Base-by-base conservation (phyloP, 2,113 vertebrate genomes). In the Prinia subflava region DNA sequence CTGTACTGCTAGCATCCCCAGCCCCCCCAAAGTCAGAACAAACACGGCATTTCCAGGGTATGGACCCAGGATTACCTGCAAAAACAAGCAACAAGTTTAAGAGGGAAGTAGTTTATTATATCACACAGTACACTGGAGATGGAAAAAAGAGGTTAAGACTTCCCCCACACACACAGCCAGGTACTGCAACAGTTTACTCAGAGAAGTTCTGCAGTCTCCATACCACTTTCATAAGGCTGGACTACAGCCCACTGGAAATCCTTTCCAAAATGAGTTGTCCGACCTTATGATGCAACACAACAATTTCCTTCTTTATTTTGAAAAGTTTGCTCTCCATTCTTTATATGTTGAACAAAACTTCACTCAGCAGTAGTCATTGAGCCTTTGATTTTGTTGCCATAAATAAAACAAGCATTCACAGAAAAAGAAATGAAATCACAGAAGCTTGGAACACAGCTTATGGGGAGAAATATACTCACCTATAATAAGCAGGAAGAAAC, bases 401-500 rank as follows among this genome's bases (percentile, higher is more conserved):
- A 79, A 87, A 55, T 59, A 85, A 91, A 86, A 37, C 11, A 77
- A 70, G 12, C 24, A 68, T 44, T 60, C 64, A 44, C 41, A 94
- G 71, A 64, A 63, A 82, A 67, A 2, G 15, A 46, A 87, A 82
- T 27, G 2, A 75, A 90, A 83, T 83, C 53, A 88, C 49, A 64
- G 47, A 80, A 73, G 2, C 7, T 4, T 83, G 24, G 68, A 74
- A 64, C 46, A 82, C 13, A 78, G 52, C 30, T 75, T 74, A 37
- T 46, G 19, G 21, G 16, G 35, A 60, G 64, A 92, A 78, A 78
- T 27, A 30, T 8, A 4, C n/a, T 44, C 73, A 82, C 39, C 56
- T 59, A 23, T 30, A 92, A 89, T 31, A 95, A 67, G 22, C 21
- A 82, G 56, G 31, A 86, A 83, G n/a, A 53, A 75, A 33, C 42